phyloP scores from a whole-genome alignment of 2,888 invertebrate species.

The Helobdella robusta region DNA sequence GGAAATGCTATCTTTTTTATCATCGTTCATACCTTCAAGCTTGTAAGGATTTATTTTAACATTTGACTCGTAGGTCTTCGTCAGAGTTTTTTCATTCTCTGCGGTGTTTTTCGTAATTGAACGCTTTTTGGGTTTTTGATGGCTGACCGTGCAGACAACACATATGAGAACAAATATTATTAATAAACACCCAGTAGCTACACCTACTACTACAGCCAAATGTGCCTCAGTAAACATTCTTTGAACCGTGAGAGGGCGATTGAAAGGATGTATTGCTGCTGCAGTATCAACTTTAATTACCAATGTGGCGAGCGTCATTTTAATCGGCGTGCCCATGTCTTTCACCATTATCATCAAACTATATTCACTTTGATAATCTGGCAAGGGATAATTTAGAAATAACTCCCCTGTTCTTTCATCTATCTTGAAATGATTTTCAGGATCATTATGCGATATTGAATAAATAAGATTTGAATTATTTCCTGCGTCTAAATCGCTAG shows the following conservation, averaged over 20 bases:
- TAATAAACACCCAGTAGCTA: constrained; percentile 22
- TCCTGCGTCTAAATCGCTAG: constrained; percentile 23
- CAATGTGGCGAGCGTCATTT: constrained; percentile 14
- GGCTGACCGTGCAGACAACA: constrained; percentile 21
- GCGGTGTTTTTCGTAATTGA: neutral
- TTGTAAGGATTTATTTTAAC: constrained; percentile 20
- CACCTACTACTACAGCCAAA: constrained; percentile 24
- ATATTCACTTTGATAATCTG: constrained; percentile 11
- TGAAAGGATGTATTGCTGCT: constrained; percentile 16
- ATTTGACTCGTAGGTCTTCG: constrained; percentile 7
- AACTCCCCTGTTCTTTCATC: constrained; percentile 11
- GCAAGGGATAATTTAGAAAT: constrained; percentile 13
- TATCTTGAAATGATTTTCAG: constrained; percentile 14
- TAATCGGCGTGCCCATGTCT: constrained; percentile 15
- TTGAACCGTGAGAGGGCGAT: constrained; percentile 19
- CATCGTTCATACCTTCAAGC: constrained; percentile 10
- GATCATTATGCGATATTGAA: constrained; percentile 20
- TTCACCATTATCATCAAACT: constrained; percentile 19
- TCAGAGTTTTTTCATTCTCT: neutral
- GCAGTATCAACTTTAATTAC: constrained; percentile 19
- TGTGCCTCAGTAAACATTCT: constrained; percentile 23
- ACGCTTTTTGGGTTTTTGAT: constrained; percentile 11
- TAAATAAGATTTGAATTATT: constrained; percentile 23
- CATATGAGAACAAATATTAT: constrained; percentile 22
- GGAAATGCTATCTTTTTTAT: constrained; percentile 1